Conservation (phyloP, 2,113 vertebrate genomes). For the Forbesichthys agassizii region DNA sequence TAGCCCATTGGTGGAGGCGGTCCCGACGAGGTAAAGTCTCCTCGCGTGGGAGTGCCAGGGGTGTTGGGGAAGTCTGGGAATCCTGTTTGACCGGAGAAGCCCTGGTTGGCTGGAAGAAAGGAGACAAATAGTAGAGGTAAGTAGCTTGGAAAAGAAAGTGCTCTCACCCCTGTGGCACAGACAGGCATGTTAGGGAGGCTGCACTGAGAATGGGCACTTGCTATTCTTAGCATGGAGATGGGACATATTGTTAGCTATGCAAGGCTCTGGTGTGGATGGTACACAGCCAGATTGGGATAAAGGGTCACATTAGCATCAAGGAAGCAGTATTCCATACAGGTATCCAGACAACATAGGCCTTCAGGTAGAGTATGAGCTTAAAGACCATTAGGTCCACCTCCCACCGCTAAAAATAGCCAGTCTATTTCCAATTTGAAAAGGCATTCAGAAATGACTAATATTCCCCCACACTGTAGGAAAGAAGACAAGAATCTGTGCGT, state of each 20-base stretch:
- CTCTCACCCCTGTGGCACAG: conserved; percentile 9
- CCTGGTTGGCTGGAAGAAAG: conserved; percentile 72
- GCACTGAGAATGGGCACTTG: neutral
- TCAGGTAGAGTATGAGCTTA: too few relatives aligned
- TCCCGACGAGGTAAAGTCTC: conserved; percentile 80
- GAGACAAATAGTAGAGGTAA: neutral
- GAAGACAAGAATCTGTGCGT: too few relatives aligned
- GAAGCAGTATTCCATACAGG: too few relatives aligned
- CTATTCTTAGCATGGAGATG: neutral
- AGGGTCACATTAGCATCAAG: too few relatives aligned
- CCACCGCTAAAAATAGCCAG: too few relatives aligned
- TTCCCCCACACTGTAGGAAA: too few relatives aligned
- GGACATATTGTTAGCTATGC: too few relatives aligned
- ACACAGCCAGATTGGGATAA: too few relatives aligned
- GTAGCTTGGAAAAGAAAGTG: neutral
- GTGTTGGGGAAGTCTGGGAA: conserved; percentile 86
- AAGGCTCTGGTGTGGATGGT: neutral
- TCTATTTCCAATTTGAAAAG: too few relatives aligned
- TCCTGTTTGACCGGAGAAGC: conserved; percentile 80
- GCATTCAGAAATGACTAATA: too few relatives aligned
- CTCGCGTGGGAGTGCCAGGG: conserved; percentile 82
- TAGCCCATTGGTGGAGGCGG: conserved; percentile 81
- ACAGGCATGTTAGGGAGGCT: neutral
- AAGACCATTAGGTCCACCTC: too few relatives aligned
- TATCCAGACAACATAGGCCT: too few relatives aligned